A percentile compares a stretch with the other conserved stretches of the same genome.
Conservation (phyloP, 2,797 vertebrate species). For the Oophaga sylvatica region DNA sequence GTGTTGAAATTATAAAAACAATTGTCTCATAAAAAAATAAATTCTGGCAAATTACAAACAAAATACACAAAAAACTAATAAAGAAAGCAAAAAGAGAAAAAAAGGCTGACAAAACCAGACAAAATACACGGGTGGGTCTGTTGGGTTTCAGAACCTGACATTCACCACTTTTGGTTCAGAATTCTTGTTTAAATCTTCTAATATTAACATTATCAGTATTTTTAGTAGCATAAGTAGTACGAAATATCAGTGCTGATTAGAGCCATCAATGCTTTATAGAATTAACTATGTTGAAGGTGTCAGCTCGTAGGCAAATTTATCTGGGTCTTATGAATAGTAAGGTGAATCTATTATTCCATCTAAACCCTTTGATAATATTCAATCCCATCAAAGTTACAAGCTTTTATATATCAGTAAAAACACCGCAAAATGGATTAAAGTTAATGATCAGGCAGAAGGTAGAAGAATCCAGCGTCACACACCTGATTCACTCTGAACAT, state of each 20-base stretch:
- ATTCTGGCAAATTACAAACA: too few species aligned
- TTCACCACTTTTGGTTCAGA: neutral
- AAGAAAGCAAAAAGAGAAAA: too few species aligned
- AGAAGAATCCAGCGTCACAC: neutral
- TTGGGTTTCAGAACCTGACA: neutral
- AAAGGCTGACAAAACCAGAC: too few species aligned
- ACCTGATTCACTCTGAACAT: neutral
- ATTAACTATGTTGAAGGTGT: slow-evolving; percentile 2
- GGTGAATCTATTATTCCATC: slow-evolving; percentile 21
- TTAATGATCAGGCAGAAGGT: neutral
- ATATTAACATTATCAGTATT: neutral
- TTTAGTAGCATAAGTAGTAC: neutral
- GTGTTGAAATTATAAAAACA: too few species aligned
- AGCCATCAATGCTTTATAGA: neutral
- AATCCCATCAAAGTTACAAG: slow-evolving; percentile 14
- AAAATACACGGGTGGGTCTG: too few species aligned
- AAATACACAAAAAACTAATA: too few species aligned
- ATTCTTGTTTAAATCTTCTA: neutral
- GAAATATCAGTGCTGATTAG: neutral
- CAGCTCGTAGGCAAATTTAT: neutral
- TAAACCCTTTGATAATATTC: neutral
- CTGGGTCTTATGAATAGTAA: neutral
- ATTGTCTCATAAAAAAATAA: too few species aligned
- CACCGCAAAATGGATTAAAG: neutral
- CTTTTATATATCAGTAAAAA: slow-evolving; percentile 15